Base-by-base conservation (phyloP, 37 sponge, comb jelly and placozoan species). In the Geodia barretti region DNA sequence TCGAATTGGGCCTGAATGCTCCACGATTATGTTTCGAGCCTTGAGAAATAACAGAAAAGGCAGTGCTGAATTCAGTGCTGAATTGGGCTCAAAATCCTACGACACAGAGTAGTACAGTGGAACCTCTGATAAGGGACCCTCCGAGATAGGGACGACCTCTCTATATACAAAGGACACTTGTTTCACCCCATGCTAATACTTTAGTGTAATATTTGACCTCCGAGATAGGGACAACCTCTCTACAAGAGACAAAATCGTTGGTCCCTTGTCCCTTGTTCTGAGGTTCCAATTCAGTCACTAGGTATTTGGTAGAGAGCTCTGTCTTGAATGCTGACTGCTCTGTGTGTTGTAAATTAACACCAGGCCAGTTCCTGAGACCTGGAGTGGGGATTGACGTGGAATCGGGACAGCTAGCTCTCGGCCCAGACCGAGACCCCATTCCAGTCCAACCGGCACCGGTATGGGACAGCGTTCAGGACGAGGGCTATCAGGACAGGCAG, bases 291-390 rank as follows among this genome's bases (percentile, higher is more conserved):
- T n/a, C n/a, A n/a, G n/a, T n/a, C n/a, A 47, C 54, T 47, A 17
- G 54, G 54, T 47, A 47, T 47, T 47, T 47, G 54, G 54, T 7
- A 47, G 14, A 14, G 54, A n/a, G n/a, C n/a, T n/a, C 54, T 47
- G 54, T 47, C 54, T 14, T 47, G 54, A 58, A 58, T 19, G 65
- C n/a, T 64, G 25, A 64, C 30, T 64, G 7, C 65, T 7, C 5
- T n/a, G 5, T 64, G n/a, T 19, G n/a, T 64, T 70, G n/a, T 26
- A 64, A 11, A 58, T 19, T 26, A 20, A 31, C 4, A 36, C 1
- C 61, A 80, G 81, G 81, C 70, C 81, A 80, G 72, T 80, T 80
- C 39, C 39, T 60, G 3, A 30, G 28, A 26, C 62, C 31, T 59
- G 69, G 33, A 36, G 81, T 80, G 58, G 32, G 72, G 14, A 70